A percentile compares a stretch with the other conserved stretches of the same genome.
phyloP scores from a whole-genome alignment of 2,113 vertebrate genomes.

The Zosterops japonicus region DNA sequence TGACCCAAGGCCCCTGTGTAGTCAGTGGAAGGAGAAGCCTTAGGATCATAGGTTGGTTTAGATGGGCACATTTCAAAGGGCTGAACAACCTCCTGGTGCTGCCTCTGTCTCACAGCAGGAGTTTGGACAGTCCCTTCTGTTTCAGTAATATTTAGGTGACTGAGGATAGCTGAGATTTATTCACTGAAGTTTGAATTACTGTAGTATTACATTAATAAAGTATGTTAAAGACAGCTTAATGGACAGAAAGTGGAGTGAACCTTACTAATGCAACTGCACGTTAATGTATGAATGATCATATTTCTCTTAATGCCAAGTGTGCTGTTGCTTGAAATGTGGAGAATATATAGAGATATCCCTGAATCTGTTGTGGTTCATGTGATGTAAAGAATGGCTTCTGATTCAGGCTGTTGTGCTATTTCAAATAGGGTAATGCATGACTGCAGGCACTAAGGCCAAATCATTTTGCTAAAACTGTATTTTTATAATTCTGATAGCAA shows the following conservation, averaged over 20 bases:
- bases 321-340: neutral
- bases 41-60: accelerated
- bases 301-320: neutral
- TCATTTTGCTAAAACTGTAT: neutral
- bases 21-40: neutral
- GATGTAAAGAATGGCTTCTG: neutral
- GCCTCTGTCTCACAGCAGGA: neutral
- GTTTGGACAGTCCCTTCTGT: neutral
- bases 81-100: neutral
- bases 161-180: neutral
- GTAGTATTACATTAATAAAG: neutral
- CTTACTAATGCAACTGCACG: neutral
- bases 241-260: neutral
- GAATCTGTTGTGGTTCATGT: neutral
- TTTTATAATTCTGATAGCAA: neutral
- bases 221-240: neutral
- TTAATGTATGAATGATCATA: neutral
- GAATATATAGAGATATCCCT: neutral
- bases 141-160: neutral
- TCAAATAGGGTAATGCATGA: neutral
- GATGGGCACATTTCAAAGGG: neutral
- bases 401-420: neutral
- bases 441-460: neutral
- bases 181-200: neutral
- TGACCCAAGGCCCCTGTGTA: neutral